These are phyloP conservation scores for Cheilosia impressa DNA, from an alignment of 2,888 invertebrate species.

Conservation along the genomic window DNA sequence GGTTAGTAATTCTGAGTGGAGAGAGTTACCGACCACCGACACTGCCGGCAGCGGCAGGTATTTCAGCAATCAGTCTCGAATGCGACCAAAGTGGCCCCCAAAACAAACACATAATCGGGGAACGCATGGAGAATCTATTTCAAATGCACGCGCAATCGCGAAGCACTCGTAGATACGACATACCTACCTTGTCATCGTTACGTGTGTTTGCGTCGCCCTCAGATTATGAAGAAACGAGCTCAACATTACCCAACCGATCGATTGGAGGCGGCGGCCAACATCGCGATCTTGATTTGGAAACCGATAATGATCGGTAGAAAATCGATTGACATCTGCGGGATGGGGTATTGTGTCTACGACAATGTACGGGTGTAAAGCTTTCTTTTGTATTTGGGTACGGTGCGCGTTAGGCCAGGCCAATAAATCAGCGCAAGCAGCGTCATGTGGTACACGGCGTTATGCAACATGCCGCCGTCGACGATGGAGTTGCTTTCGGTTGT, in stretches of 20 bases:
- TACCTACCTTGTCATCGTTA: constrained; percentile 45
- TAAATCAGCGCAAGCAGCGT: constrained; percentile 9
- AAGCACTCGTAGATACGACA: constrained; percentile 22
- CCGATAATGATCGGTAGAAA: constrained; percentile 64
- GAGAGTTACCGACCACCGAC: constrained; percentile 11
- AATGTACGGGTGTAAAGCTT: constrained; percentile 8
- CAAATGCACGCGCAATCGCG: constrained; percentile 42
- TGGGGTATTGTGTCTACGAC: constrained; percentile 25
- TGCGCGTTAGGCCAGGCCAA: constrained; percentile 9
- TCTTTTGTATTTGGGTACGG: constrained; percentile 24
- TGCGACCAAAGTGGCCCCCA: not conserved
- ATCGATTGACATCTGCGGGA: constrained; percentile 58
- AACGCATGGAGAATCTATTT: constrained; percentile 24
- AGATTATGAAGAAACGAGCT: constrained; percentile 23
- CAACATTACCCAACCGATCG: constrained; percentile 28
- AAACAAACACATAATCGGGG: constrained; percentile 11
- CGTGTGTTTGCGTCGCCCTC: constrained; percentile 36
- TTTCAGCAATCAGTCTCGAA: constrained; percentile 1
- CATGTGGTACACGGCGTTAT: constrained; percentile 13
- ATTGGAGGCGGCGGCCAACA: constrained; percentile 36
- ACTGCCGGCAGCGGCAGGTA: too few species aligned
- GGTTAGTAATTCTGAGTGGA: constrained; percentile 5
- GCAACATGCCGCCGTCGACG: constrained; percentile 9
- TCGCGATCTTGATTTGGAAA: constrained; percentile 70
- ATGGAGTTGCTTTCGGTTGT: not conserved